Percentiles rank a stretch among this genome's conserved stretches.
Conservation (phyloP, 2,888 invertebrate genomes). For the Elaeidobius kamerunicus region DNA sequence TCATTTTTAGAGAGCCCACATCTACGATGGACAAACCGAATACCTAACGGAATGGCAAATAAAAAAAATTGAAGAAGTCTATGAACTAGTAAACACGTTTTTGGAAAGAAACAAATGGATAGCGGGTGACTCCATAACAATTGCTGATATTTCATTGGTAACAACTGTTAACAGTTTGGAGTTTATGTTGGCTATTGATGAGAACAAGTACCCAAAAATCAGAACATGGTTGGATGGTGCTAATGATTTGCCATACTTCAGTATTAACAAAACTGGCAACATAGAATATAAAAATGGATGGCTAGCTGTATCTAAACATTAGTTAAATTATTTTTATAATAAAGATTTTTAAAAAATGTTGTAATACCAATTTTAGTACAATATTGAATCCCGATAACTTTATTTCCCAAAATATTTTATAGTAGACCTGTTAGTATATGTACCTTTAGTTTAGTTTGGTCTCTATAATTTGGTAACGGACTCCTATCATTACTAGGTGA, state of each 20-base stretch:
- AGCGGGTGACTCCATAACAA: conserved; percentile 15
- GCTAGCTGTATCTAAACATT: conserved; percentile 8
- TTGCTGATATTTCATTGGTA: conserved; percentile 24
- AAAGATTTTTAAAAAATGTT: not conserved
- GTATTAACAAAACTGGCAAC: conserved; percentile 24
- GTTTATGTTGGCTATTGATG: conserved; percentile 28
- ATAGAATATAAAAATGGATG: conserved; percentile 10
- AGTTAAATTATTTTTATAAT: not conserved
- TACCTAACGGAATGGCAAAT: conserved; percentile 24
- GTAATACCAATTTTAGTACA: no score
- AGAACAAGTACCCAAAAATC: conserved; percentile 30
- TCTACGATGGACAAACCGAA: conserved; percentile 22
- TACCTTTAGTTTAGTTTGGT: no score
- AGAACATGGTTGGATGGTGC: conserved; percentile 44
- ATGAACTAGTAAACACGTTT: conserved; percentile 51
- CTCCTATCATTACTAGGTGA: no score
- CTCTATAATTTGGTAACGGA: no score
- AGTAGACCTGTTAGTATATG: no score
- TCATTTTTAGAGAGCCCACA: conserved; percentile 18
- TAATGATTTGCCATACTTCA: conserved; percentile 40
- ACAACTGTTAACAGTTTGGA: conserved; percentile 17
- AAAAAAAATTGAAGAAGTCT: conserved; percentile 49
- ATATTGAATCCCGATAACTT: no score
- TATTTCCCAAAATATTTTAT: no score
- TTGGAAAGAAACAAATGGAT: conserved; percentile 37